phyloP scores from a whole-genome alignment of 2,888 invertebrate genomes.

The Volucella zonaria region DNA sequence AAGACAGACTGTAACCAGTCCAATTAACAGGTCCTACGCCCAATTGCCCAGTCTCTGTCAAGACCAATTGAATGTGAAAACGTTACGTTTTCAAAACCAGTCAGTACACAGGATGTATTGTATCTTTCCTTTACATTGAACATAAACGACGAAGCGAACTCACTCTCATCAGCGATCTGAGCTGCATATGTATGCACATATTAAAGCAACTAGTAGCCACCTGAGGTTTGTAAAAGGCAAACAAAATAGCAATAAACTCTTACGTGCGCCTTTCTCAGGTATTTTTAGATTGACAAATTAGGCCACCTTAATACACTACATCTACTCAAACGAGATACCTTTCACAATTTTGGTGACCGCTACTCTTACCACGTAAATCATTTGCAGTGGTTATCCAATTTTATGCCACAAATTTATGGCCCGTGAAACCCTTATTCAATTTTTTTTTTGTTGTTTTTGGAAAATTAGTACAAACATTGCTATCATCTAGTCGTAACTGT shows the following conservation, averaged over 20 bases:
- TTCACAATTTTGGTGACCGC: conserved; percentile 24
- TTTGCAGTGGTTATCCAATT: conserved; percentile 21
- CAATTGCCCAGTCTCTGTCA: no score
- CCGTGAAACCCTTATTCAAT: conserved; percentile 27
- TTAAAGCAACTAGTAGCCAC: no score
- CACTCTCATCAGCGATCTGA: no score
- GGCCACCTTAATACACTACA: neutral
- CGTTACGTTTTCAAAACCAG: no score
- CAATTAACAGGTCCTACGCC: no score
- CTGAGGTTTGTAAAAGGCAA: neutral
- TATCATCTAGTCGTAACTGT: conserved; percentile 4
- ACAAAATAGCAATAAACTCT: neutral
- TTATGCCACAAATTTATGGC: conserved; percentile 40
- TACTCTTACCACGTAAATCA: conserved; percentile 27
- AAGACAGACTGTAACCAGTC: no score
- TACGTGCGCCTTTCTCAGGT: neutral
- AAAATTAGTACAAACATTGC: conserved; percentile 3
- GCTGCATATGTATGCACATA: no score
- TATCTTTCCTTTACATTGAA: no score
- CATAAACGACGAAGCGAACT: no score
- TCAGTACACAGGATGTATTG: no score
- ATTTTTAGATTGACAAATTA: neutral
- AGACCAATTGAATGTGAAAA: no score
- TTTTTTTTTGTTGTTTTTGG: neutral
- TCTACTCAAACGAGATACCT: neutral